A percentile compares a stretch with the other conserved stretches of the same genome.
phyloP scores from a whole-genome alignment of 2,113 vertebrate species.

The Nannospalax galili region DNA sequence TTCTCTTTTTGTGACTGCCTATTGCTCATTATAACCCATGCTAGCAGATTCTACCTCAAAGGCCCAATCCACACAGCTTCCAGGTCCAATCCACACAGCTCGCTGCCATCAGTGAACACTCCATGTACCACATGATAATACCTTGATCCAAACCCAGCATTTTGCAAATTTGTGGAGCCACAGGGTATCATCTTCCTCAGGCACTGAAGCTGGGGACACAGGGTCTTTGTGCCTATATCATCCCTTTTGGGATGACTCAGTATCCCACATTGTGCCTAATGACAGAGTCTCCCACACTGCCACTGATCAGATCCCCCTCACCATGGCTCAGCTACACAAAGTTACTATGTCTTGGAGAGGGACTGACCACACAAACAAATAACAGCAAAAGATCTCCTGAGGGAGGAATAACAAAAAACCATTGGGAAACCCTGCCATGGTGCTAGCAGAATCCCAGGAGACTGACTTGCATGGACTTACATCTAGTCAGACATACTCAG shows the following conservation, averaged over 20 bases:
- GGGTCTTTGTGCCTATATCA: background rate
- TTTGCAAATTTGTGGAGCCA: background rate
- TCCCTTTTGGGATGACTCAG: too few relatives aligned
- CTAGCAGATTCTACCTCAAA: background rate
- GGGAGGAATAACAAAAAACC: background rate
- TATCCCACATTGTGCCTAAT: background rate
- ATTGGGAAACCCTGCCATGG: background rate
- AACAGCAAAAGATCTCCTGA: background rate
- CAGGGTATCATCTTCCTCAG: background rate
- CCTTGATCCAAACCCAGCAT: background rate
- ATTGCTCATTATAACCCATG: background rate
- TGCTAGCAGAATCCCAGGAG: background rate
- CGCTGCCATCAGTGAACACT: too few relatives aligned
- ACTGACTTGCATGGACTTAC: rapidly evolving
- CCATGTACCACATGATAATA: background rate
- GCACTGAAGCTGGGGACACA: too few relatives aligned
- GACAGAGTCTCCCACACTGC: background rate
- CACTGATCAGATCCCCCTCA: background rate
- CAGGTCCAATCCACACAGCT: background rate
- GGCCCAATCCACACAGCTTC: background rate
- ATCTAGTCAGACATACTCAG: background rate
- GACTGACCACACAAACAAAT: background rate
- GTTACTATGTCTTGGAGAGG: background rate
- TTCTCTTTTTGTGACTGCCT: background rate
- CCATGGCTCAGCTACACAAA: background rate